These are phyloP conservation scores for Laticauda colubrina DNA, from an alignment of 2,113 vertebrate genomes.

Conservation along the genomic window DNA sequence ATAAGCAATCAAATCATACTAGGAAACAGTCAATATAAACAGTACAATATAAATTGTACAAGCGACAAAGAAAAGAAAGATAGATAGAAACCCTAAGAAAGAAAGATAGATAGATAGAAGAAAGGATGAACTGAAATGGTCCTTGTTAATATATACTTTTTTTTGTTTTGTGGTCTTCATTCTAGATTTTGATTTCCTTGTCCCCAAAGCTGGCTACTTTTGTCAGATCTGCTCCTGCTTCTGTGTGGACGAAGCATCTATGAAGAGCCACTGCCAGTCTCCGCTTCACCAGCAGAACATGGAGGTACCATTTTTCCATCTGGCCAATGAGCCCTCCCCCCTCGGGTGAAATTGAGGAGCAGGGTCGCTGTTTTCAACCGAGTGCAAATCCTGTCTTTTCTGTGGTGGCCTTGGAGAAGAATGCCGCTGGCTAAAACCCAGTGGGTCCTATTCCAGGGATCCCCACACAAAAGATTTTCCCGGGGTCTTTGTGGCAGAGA, in stretches of 20 bases:
- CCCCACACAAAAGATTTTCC: neutral
- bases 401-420: neutral
- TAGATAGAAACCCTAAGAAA: no score
- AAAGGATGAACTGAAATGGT: no score
- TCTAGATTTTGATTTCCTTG: conserved; percentile 75
- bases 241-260: conserved; percentile 71
- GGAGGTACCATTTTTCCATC: conserved; percentile 62
- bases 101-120: no score
- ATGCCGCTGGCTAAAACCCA: neutral
- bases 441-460: neutral
- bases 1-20: no score
- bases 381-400: neutral
- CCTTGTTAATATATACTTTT: neutral
- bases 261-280: conserved; percentile 75
- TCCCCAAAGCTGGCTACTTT: conserved; percentile 78
- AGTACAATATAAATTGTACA: no score
- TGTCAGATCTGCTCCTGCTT: conserved; percentile 81
- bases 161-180: neutral
- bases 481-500: neutral
- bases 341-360: neutral
- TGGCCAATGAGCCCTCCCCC: no score
- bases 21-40: no score
- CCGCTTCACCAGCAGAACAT: conserved; percentile 71
- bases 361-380: no score
- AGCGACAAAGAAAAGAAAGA: no score